Percentiles rank a stretch among this genome's conserved stretches.
Evolutionary conservation across 2,113 vertebrate genomes (phyloP).

Genomic region (Panurus biarmicus): DNA sequence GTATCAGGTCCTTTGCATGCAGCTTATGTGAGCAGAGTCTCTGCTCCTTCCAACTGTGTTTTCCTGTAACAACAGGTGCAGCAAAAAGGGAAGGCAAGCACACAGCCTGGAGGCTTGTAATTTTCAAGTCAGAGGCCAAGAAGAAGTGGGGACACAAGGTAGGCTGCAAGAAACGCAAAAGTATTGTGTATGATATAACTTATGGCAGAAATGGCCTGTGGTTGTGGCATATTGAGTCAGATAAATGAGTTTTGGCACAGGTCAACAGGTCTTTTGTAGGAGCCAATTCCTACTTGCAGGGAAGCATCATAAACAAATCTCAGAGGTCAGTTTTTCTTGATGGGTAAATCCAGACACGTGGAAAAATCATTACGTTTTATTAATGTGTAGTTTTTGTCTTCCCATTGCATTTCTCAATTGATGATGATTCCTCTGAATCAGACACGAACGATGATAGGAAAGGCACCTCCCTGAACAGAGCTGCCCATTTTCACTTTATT

Average conservation of each 20-base stretch:
- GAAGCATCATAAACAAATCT: not conserved
- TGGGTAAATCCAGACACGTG: not conserved
- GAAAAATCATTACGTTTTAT: not conserved
- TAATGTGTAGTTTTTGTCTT: not conserved
- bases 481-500: slow-evolving; percentile 16
- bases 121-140: not conserved
- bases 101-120: not conserved
- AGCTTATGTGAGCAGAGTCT: not conserved
- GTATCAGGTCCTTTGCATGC: not conserved
- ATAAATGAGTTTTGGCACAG: not conserved
- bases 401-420: not conserved
- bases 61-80: not conserved
- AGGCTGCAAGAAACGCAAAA: not conserved
- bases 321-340: not conserved
- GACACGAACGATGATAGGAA: not conserved
- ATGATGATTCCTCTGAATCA: not conserved
- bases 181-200: not conserved
- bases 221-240: not conserved
- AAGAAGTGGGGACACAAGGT: not conserved
- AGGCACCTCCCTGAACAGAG: not conserved
- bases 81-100: not conserved
- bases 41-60: not conserved
- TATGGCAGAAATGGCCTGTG: not conserved
- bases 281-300: not conserved
- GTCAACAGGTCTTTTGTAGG: not conserved